phyloP scores from a whole-genome alignment of 53 echinoderm and acorn worm species.

The Antedon mediterranea region DNA sequence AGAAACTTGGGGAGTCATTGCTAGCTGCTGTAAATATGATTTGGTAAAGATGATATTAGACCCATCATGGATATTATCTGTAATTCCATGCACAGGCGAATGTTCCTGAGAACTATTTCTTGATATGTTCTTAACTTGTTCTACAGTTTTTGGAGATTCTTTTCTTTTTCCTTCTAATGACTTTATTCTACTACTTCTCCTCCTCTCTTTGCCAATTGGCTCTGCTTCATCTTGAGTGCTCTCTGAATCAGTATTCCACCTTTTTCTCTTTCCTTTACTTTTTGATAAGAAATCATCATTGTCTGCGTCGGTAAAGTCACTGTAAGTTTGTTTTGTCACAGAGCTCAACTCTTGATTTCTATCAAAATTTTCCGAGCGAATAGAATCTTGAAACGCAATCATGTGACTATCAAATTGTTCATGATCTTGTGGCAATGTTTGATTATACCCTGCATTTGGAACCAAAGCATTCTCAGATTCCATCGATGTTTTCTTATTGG shows the following conservation, averaged over 20 bases:
- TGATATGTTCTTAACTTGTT: background rate
- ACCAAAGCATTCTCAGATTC: background rate
- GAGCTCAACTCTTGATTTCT: background rate
- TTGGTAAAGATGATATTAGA: background rate
- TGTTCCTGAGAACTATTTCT: background rate
- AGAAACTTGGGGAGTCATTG: background rate
- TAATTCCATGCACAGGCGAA: background rate
- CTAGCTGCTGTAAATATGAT: background rate
- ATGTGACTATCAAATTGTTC: background rate
- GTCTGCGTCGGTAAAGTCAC: background rate
- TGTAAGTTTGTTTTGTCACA: background rate
- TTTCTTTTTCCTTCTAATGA: slow-evolving; percentile 5
- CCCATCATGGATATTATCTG: background rate
- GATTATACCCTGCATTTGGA: too few relatives aligned
- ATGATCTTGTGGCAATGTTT: too few relatives aligned
- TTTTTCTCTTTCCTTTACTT: background rate
- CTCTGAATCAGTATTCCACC: background rate
- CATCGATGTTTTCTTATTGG: background rate
- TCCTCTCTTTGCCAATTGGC: slow-evolving; percentile 1
- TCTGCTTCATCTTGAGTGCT: background rate
- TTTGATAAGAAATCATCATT: background rate
- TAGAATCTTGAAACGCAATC: background rate
- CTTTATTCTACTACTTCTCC: slow-evolving; percentile 23
- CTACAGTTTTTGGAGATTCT: background rate
- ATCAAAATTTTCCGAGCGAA: background rate